Percentiles rank a stretch among this genome's conserved stretches.
Evolutionary conservation across 1,140 invertebrate genomes (phyloP).

Genomic region (Saccostrea echinata): DNA sequence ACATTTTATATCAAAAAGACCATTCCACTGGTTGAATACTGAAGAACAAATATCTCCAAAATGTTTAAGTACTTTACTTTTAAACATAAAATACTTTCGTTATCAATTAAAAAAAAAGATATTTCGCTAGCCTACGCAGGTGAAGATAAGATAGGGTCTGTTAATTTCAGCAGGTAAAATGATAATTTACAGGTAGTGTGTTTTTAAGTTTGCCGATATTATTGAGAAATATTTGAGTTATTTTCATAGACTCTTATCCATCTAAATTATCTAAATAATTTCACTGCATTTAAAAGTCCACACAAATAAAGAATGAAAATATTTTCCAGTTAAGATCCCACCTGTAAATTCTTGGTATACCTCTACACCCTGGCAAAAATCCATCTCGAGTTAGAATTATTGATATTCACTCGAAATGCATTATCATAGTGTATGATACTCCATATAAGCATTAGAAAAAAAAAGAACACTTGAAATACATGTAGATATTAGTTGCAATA

Average conservation of each 20-base stretch:
- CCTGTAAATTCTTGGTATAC: not conserved
- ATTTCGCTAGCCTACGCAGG: not conserved
- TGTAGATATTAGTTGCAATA: not conserved
- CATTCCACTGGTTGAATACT: not conserved
- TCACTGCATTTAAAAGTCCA: not conserved
- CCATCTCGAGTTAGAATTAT: not conserved
- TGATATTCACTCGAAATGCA: too few species aligned
- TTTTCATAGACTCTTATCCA: not conserved
- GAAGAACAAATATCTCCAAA: not conserved
- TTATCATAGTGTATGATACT: not conserved
- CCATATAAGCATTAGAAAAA: not conserved
- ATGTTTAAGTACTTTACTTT: not conserved
- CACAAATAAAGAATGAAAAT: conserved; percentile 14
- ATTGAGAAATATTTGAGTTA: not conserved
- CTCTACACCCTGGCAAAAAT: not conserved
- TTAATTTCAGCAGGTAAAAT: not conserved
- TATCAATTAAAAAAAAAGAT: not conserved
- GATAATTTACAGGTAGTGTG: not conserved
- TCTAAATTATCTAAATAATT: conserved; percentile 1
- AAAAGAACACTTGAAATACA: not conserved
- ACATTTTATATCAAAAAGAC: not conserved
- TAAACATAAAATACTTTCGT: not conserved
- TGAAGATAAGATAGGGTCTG: not conserved
- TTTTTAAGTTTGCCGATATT: not conserved
- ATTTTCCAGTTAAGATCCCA: conserved; percentile 20